Conservation (phyloP, 2,797 vertebrate species). For the Buphagus erythrorhynchus region DNA sequence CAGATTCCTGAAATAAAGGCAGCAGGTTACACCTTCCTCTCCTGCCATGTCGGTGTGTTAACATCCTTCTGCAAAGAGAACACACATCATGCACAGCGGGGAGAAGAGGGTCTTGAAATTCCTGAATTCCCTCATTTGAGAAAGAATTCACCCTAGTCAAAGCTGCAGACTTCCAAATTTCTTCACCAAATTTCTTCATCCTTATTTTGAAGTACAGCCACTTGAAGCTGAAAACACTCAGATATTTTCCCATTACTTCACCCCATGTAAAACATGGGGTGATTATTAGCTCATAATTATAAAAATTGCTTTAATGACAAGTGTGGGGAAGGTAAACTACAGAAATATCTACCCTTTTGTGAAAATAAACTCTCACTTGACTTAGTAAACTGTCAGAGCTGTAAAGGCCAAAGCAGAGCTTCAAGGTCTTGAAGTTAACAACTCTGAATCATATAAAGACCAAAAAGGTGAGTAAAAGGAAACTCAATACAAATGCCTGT, state of each 20-base stretch:
- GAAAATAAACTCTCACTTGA: background rate
- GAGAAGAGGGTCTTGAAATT: background rate
- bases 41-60: background rate
- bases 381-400: background rate
- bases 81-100: background rate
- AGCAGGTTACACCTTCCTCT: background rate
- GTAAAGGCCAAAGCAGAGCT: background rate
- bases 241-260: background rate
- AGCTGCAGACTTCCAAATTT: background rate
- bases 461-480: background rate
- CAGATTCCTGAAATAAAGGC: background rate
- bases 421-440: background rate
- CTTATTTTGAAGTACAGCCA: background rate
- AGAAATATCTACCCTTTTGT: background rate
- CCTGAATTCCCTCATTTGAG: background rate
- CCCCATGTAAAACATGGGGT: background rate
- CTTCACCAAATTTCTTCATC: background rate
- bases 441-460: background rate
- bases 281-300: background rate
- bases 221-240: background rate
- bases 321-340: background rate
- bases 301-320: background rate
- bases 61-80: background rate
- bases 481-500: background rate
- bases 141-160: background rate